Evolutionary conservation across 2,888 invertebrate species (phyloP).

Genomic region (Eristalis intricaria): DNA sequence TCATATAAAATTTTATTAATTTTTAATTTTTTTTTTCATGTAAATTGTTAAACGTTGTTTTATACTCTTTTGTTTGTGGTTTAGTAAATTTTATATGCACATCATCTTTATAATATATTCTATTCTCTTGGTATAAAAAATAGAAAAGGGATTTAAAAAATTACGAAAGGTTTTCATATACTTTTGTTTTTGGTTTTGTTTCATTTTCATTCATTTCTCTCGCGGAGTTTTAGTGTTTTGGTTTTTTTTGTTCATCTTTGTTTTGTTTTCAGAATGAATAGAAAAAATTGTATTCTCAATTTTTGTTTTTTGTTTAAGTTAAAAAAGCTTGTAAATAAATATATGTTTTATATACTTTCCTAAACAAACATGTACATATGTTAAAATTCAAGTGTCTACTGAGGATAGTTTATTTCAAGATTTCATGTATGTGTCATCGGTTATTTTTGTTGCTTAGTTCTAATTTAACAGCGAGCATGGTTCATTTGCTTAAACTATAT

Average conservation of each 20-base stretch:
- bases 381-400: conserved; percentile 28
- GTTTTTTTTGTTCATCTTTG: not conserved
- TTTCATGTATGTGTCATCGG: not conserved
- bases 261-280: conserved; percentile 63
- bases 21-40: not conserved
- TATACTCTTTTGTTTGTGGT: conserved; percentile 18
- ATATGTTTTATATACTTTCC: conserved; percentile 19
- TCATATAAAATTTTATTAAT: conserved; percentile 55
- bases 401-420: conserved; percentile 29
- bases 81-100: conserved; percentile 29
- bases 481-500: conserved; percentile 3
- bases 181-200: conserved; percentile 32
- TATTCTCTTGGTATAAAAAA: conserved; percentile 79
- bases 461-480: conserved; percentile 21
- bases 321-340: conserved; percentile 59
- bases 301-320: conserved; percentile 44
- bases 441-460: conserved; percentile 18
- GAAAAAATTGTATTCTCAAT: conserved; percentile 51
- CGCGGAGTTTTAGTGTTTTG: conserved; percentile 1
- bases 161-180: conserved; percentile 67
- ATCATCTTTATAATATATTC: conserved; percentile 46
- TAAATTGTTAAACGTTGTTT: conserved; percentile 16
- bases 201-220: conserved; percentile 40
- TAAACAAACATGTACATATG: conserved; percentile 31
- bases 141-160: conserved; percentile 78